Base-by-base conservation (phyloP, 2,888 invertebrate species). In the Mythimna albipuncta region DNA sequence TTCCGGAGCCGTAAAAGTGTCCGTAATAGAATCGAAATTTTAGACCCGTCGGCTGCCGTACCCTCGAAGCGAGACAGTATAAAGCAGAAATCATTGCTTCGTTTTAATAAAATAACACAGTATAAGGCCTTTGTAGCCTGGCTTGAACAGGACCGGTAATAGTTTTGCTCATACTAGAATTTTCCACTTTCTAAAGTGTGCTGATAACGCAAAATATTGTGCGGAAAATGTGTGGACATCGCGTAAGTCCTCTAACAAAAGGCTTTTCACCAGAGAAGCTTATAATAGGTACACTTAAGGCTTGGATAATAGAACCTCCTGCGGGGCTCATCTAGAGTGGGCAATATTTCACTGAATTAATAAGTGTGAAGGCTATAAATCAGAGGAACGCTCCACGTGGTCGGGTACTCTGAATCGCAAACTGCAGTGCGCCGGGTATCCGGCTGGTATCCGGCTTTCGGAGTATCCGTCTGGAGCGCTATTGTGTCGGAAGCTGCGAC, bases 281-380 rank as follows among this genome's bases (percentile, higher is more conserved):
- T 76, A 69, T 76, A 66, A 69, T 66, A n/a, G n/a, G n/a, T n/a
- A 69, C 67, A 64, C 64, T 68, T 68, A 62, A 47, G 57, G 54
- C 52, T 35, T 13, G 52, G 55, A 82, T 66, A 82, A 78, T 77
- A 68, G 79, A 32, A 75, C 26, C 65, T 66, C 61, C 32, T 69
- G 61, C 19, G 38, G 70, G 76, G 32, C 73, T 79, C 79, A 77
- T 82, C 77, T 79, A 68, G 71, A 78, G 77, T 69, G 66, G 63
- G 81, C 73, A 52, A 82, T 79, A 79, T 63, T 81, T 87, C 86
- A 82, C 81, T 72, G 82, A 81, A 85, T 85, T 87, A 87, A 86
- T 86, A 85, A 68, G 58, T 63, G 65, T 67, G 75, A 75, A 69
- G 63, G 82, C 58, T 77, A 89, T 89, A 88, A 88, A 88, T 89